Percentiles rank a stretch among this genome's conserved stretches.
phyloP scores from a whole-genome alignment of 2,888 invertebrate genomes.

The Erynnis tages region DNA sequence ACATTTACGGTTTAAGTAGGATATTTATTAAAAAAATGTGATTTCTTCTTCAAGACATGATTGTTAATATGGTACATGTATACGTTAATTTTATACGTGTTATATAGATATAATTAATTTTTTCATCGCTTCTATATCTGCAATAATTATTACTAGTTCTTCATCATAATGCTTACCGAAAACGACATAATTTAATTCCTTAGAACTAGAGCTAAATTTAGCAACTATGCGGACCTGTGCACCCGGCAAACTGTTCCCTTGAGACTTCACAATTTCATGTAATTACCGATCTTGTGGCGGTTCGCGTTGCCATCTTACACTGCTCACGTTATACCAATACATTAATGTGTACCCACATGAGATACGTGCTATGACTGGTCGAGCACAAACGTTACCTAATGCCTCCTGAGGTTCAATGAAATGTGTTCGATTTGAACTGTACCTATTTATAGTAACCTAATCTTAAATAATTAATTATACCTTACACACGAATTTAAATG shows the following conservation, averaged over 20 bases:
- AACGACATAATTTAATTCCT: not conserved
- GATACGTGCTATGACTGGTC: slow-evolving; percentile 14
- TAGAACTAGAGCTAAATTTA: slow-evolving; percentile 41
- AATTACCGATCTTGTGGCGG: slow-evolving; percentile 55
- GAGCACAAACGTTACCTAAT: not conserved
- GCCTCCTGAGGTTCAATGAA: not conserved
- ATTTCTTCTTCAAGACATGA: too few relatives aligned
- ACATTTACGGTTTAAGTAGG: too few relatives aligned
- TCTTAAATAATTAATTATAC: too few relatives aligned
- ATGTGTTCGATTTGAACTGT: not conserved
- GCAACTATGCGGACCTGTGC: slow-evolving; percentile 49
- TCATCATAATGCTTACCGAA: too few relatives aligned
- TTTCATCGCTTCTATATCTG: too few relatives aligned
- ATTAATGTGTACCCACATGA: slow-evolving; percentile 4
- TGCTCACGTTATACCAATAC: slow-evolving; percentile 24
- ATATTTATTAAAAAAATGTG: too few relatives aligned
- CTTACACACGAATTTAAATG: too few relatives aligned
- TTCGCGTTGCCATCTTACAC: slow-evolving; percentile 45
- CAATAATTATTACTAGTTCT: too few relatives aligned
- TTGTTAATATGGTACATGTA: too few relatives aligned
- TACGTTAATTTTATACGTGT: too few relatives aligned
- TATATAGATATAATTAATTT: too few relatives aligned
- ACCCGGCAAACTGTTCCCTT: slow-evolving; percentile 41
- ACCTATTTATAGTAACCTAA: too few relatives aligned
- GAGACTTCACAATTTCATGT: slow-evolving; percentile 68